Evolutionary conservation across 2,888 invertebrate genomes (phyloP), one percentile per base, ranked within the genome.

Genomic region (Drosophila demipolita): DNA sequence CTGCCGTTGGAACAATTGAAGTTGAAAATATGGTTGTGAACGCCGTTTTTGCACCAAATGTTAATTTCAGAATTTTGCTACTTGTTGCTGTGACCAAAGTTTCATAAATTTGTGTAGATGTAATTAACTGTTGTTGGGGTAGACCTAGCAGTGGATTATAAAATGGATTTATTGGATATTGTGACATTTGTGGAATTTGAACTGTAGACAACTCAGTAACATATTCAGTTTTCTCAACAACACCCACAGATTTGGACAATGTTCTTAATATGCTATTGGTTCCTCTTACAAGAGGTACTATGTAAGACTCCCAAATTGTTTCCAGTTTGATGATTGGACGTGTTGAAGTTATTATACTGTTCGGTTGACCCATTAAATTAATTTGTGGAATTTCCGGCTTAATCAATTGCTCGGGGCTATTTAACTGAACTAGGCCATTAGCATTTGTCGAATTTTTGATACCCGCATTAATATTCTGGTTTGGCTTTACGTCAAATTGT

Each of bases 1-100:
- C 92, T 59, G 96, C 94, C 1, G 97, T 97, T 9, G 97, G 97
- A 49, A 97, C 95, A 52, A 98, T 95, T 87, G 95, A 96, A 45
- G 97, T 97, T 3, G 97, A 96, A 92, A 95, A 97, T 68, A 98
- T 94, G 2, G 97, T 98, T 9, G 98, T 98, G 91, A 96, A 96
- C 0, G 97, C 96, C 0, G 97, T 97, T 92, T 97, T 97, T 38
- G 98, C 97, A n/a, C 98, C 97, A 91, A 98, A 98, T 15, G 97
- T 97, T 80, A 98, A 93, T 93, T 97, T 97, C 73, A 98, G 93
- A 60, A 97, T 94, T 93, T 97, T 96, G 83, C 97, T 97, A 75
- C 96, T 95, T 0, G 97, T 97, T 78, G 96, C 95, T 1, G 96
- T 96, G 17, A 97, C 95, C 83, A 96, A 94, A 0, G 97, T 97